Conservation (phyloP, 2,797 vertebrate genomes). For the Sciurus vulgaris region DNA sequence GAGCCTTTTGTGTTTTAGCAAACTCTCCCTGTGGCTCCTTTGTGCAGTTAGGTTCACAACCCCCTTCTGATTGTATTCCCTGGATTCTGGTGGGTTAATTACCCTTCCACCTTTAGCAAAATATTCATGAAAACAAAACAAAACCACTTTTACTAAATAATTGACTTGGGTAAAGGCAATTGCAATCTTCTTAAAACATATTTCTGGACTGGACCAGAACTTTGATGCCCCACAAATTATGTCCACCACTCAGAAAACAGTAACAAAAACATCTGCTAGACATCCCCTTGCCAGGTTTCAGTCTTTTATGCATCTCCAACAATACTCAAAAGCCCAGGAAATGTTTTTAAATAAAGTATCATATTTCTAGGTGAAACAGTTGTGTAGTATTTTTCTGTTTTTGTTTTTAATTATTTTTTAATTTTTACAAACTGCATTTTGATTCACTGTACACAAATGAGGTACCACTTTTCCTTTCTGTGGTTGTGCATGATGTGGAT, state of each 20-base stretch:
- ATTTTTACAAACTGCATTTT: too few species aligned
- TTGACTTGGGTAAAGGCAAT: not conserved
- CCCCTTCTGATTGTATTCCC: too few species aligned
- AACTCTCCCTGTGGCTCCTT: not conserved
- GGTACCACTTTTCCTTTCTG: too few species aligned
- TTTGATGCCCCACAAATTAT: not conserved
- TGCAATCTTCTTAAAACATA: not conserved
- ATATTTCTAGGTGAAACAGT: not conserved
- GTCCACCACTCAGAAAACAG: not conserved
- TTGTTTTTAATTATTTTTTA: too few species aligned
- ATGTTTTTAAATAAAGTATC: not conserved
- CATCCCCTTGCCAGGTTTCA: not conserved
- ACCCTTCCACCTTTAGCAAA: not conserved
- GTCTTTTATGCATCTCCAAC: not conserved
- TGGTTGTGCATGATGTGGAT: too few species aligned
- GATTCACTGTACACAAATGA: too few species aligned
- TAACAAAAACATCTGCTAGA: not conserved
- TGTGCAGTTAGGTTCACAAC: too few species aligned
- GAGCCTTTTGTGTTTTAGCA: not conserved
- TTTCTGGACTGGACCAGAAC: not conserved
- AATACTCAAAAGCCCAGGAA: not conserved
- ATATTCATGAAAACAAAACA: not conserved
- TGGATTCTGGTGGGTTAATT: not conserved
- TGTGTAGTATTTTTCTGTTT: not conserved
- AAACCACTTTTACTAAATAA: not conserved